These are phyloP conservation scores for Drosophila suzukii DNA, from an alignment of 1,140 invertebrate species.

Conservation along the genomic window DNA sequence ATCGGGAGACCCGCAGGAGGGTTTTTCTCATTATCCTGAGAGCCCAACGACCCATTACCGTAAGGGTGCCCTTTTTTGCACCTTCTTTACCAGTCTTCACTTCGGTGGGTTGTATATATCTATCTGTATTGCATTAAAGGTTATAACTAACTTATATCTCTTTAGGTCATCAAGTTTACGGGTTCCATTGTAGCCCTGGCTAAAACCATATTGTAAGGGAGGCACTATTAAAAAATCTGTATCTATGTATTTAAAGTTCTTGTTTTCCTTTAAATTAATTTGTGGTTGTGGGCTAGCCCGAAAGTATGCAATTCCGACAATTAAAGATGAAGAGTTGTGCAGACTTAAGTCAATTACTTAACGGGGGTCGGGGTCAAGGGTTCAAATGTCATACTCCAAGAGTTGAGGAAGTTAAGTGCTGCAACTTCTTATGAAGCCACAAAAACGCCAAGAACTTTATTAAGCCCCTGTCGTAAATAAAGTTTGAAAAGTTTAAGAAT, in stretches of 20 bases:
- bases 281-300: conserved; percentile 10
- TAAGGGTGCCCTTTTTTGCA: conserved; percentile 59
- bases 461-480: background rate
- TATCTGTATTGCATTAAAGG: no score
- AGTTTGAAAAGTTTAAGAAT: background rate
- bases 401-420: background rate
- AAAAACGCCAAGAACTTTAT: background rate
- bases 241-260: background rate
- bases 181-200: conserved; percentile 73
- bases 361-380: conserved; percentile 2
- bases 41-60: conserved; percentile 56
- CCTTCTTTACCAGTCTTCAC: conserved; percentile 58
- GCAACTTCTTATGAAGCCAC: conserved; percentile 8
- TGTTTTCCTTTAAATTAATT: conserved; percentile 1
- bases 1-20: conserved; percentile 42
- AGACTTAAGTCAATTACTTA: conserved; percentile 1
- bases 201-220: conserved; percentile 59
- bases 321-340: background rate
- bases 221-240: background rate
- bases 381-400: background rate
- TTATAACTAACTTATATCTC: background rate
- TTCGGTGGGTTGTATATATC: conserved; percentile 43
- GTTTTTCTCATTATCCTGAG: conserved; percentile 59
- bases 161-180: conserved; percentile 68
- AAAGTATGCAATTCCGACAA: conserved; percentile 31